phyloP scores from a whole-genome alignment of 1,140 invertebrate species.

The Aricia agestis region DNA sequence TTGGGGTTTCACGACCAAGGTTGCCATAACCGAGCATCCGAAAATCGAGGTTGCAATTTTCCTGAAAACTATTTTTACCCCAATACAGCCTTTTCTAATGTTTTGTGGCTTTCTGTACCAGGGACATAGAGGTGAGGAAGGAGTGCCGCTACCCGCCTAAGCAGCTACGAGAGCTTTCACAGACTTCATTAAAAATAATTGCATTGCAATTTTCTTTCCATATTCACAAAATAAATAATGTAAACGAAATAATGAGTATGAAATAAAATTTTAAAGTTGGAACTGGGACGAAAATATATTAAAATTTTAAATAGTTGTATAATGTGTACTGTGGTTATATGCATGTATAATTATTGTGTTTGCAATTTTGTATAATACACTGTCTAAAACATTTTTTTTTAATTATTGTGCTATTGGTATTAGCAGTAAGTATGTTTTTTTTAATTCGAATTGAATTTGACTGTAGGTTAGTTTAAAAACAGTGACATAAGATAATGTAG shows the following conservation, averaged over 20 bases:
- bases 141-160: not conserved
- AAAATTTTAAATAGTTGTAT: too few relatives aligned
- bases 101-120: constrained; percentile 19
- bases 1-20: not conserved
- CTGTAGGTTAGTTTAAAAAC: not conserved
- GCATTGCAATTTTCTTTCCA: not conserved
- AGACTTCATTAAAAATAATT: constrained; percentile 4
- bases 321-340: too few relatives aligned
- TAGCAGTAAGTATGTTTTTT: too few relatives aligned
- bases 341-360: too few relatives aligned
- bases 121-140: constrained; percentile 2
- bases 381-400: too few relatives aligned
- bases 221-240: not conserved
- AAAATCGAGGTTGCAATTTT: not conserved
- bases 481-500: too few relatives aligned
- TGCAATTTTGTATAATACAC: too few relatives aligned
- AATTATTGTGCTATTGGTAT: too few relatives aligned
- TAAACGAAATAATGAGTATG: not conserved
- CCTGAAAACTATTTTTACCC: not conserved
- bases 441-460: too few relatives aligned
- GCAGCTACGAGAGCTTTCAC: not conserved
- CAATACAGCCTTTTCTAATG: constrained; percentile 15
- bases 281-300: too few relatives aligned
- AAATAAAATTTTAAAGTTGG: too few relatives aligned
- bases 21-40: not conserved